A percentile compares a stretch with the other conserved stretches of the same genome.
Conservation (phyloP, 2,888 invertebrate genomes). For the Cenopis cana region DNA sequence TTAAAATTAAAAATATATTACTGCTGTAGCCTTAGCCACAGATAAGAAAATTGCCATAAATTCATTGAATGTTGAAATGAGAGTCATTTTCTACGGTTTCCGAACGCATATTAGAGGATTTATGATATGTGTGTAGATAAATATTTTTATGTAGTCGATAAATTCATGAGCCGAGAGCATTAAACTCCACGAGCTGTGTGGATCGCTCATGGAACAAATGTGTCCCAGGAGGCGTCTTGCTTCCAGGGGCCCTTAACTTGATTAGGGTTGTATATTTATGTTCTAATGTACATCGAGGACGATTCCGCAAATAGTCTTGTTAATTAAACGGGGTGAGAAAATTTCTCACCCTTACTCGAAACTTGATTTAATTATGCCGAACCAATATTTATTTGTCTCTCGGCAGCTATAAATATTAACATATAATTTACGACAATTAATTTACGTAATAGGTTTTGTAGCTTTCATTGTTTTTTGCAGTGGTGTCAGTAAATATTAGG, state of each 20-base stretch:
- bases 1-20: no score
- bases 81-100: no score
- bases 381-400: conserved; percentile 25
- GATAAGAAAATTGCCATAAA: no score
- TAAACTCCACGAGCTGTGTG: background rate
- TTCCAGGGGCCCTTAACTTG: conserved; percentile 32
- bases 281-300: background rate
- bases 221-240: conserved; percentile 28
- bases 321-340: conserved; percentile 6
- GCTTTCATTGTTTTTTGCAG: background rate
- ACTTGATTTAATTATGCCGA: conserved; percentile 19
- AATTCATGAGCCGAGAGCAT: background rate
- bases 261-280: conserved; percentile 32
- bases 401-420: conserved; percentile 6
- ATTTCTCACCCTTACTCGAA: conserved; percentile 18
- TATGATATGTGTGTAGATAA: no score
- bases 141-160: no score
- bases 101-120: no score
- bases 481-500: conserved; percentile 47
- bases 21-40: no score
- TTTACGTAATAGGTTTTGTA: background rate
- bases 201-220: conserved; percentile 17
- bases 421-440: background rate
- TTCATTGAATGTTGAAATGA: no score
- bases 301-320: conserved; percentile 10